A percentile compares a stretch with the other conserved stretches of the same genome.
These are phyloP conservation scores for Piscicola geometra DNA, from an alignment of 2,888 invertebrate species.

Conservation along the genomic window DNA sequence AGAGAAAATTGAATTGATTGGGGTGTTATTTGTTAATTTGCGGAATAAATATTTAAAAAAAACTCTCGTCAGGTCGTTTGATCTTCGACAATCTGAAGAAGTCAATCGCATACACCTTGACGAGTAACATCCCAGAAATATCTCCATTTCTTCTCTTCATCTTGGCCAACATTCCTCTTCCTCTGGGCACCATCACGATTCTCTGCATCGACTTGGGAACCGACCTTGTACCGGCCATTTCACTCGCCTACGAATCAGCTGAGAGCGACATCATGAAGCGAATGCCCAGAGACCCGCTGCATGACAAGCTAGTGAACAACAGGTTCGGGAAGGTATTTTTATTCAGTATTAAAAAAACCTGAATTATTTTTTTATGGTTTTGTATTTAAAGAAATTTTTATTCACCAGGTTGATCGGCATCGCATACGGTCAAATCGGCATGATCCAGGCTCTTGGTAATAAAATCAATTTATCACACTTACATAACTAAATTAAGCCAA, in stretches of 20 bases:
- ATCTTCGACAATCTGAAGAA: conserved; percentile 97
- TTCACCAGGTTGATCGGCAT: conserved; percentile 74
- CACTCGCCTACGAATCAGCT: conserved; percentile 80
- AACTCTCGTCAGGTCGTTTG: conserved; percentile 57
- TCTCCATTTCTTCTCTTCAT: conserved; percentile 94
- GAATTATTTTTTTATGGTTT: no score
- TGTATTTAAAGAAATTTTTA: not conserved
- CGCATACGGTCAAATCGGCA: conserved; percentile 99
- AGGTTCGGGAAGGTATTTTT: conserved; percentile 59
- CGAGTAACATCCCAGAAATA: conserved; percentile 94
- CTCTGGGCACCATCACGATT: conserved; percentile 90
- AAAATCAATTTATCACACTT: not conserved
- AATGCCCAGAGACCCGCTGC: conserved; percentile 74
- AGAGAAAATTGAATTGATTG: no score
- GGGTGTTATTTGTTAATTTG: no score
- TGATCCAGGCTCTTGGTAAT: conserved; percentile 93
- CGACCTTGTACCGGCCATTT: conserved; percentile 64
- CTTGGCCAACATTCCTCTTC: conserved; percentile 85
- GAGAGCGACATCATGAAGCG: conserved; percentile 91
- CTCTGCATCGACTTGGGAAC: conserved; percentile 82
- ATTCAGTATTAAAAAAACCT: not conserved
- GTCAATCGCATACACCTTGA: conserved; percentile 90
- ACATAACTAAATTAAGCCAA: not conserved
- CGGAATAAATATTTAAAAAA: not conserved
- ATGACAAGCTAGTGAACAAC: conserved; percentile 80